A percentile compares a stretch with the other conserved stretches of the same genome.
Conservation (phyloP, 2,113 vertebrate genomes). For the Pseudorasbora parva region DNA sequence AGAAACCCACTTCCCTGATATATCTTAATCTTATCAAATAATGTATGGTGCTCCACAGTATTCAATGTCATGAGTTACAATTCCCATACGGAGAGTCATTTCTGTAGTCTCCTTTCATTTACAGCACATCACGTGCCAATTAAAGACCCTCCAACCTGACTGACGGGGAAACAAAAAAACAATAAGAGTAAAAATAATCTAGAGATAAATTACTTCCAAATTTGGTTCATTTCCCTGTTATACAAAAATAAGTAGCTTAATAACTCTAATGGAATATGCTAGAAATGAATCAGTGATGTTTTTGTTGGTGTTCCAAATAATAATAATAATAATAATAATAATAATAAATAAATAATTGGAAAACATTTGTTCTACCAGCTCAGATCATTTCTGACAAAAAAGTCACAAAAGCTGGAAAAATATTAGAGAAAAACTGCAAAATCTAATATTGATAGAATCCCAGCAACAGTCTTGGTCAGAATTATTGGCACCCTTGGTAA, state of each 20-base stretch:
- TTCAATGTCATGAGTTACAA: conserved; percentile 14
- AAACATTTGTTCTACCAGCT: conserved; percentile 14
- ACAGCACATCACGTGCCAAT: conserved; percentile 34
- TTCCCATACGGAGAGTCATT: conserved; percentile 8
- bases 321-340: conserved; percentile 9
- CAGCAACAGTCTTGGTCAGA: neutral
- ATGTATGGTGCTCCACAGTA: neutral
- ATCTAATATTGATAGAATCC: conserved; percentile 8
- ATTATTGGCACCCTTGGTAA: too few species aligned
- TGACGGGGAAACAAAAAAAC: conserved; percentile 30
- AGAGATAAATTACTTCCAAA: conserved; percentile 38
- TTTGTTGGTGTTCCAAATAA: neutral
- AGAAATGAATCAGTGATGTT: conserved; percentile 26
- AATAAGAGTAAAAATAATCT: conserved; percentile 32
- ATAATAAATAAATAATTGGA: conserved; percentile 11
- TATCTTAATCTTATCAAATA: conserved; percentile 20
- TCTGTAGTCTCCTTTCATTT: conserved; percentile 7
- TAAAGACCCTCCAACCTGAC: conserved; percentile 40
- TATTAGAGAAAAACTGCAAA: neutral
- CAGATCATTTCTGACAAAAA: neutral
- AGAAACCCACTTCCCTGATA: neutral
- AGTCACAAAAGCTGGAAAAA: neutral
- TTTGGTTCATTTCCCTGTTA: conserved; percentile 35
- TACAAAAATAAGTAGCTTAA: conserved; percentile 53
- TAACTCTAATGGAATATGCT: conserved; percentile 38